Base-by-base conservation (phyloP, 2,113 vertebrate genomes). In the Psettodes erumei region DNA sequence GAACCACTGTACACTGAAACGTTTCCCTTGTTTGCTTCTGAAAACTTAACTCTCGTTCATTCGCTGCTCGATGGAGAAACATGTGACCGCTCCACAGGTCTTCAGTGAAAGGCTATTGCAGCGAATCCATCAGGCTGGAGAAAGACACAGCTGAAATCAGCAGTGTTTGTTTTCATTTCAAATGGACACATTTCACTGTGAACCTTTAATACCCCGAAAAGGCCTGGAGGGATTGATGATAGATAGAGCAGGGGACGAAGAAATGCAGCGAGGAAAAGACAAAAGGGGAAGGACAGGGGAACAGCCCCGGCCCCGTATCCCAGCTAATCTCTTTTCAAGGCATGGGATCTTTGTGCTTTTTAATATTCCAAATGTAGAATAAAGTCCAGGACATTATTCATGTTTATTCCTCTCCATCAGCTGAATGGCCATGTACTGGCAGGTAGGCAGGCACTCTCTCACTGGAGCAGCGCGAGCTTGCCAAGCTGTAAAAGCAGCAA, bases 401-500 rank as follows among this genome's bases (percentile, higher is more conserved):
- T 45, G 32, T 90, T 84, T 88, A 81, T 89, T 85, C 54, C 70
- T 78, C 85, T 87, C 71, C 70, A 80, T 89, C 86, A 77, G 81
- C 71, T 80, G 70, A 77, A 83, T 76, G 79, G 86, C 48, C 53
- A 21, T 27, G 47, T 50, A 43, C 77, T 90, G 86, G 86, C 88
- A 86, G 86, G 80, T 86, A 89, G 82, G 72, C 71, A 75, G 81
- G 66, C 86, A 65, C 81, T 87, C 84, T 84, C 66, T 88, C 85
- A 71, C 56, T 85, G 83, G 65, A 81, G 75, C 74, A 0, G 62
- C 42, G 47, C 18, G 45, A 75, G 82, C 79, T 59, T 75, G 89
- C 89, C 88, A 91, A 87, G 85, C 70, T 71, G 77, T 91, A 91
- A 93, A 90, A 88, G 81, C 60, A 53, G 83, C 84, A 35, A 84